Base-by-base conservation (phyloP, 2,797 vertebrate genomes). In the Acanthurus leucopareius region DNA sequence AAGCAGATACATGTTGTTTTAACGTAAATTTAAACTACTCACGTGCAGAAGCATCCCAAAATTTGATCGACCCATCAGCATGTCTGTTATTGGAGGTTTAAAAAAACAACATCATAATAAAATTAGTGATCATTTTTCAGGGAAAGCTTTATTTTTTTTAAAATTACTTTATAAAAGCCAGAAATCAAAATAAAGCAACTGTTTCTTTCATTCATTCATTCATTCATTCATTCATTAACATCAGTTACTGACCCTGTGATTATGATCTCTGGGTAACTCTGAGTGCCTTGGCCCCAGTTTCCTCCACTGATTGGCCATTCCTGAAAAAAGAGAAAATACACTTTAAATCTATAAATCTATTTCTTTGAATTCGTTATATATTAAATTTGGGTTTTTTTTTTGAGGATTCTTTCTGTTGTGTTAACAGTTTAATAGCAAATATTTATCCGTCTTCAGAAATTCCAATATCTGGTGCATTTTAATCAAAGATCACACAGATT, bases 11-110 rank as follows among this genome's bases (percentile, higher is more conserved):
- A 45, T 5, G 44, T 40, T 32, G 4, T 32, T 32, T 32, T 32
- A 10, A 10, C 40, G 40, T 8, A 40, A 40, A 40, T 8, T 40
- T 10, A 10, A 40, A 40, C 40, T 59, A 97, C 98, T 97, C 91
- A 99, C 98, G 94, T 91, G 97, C 97, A 93, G 98, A 99, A 5
- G 98, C 97, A 85, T 99, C 98, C 98, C 98, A 99, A 89, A 99
- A 99, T 85, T 99, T 99, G 86, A 99, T 91, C 6, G 98, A 97
- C 52, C 98, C 98, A 90, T 99, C 98, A 79, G 98, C 98, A 90
- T 99, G 98, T 86, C 98, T 99, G 88, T 77, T 74, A 88, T 65
- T 32, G 89, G 91, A 73, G 20, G 56, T 22, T 5, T 69, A 49
- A 65, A 84, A 71, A 40, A 40, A 40, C 40, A 40, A 40, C 28